Evolutionary conservation across 2,888 invertebrate species (phyloP).

Genomic region (Aproaerema taeniolella): DNA sequence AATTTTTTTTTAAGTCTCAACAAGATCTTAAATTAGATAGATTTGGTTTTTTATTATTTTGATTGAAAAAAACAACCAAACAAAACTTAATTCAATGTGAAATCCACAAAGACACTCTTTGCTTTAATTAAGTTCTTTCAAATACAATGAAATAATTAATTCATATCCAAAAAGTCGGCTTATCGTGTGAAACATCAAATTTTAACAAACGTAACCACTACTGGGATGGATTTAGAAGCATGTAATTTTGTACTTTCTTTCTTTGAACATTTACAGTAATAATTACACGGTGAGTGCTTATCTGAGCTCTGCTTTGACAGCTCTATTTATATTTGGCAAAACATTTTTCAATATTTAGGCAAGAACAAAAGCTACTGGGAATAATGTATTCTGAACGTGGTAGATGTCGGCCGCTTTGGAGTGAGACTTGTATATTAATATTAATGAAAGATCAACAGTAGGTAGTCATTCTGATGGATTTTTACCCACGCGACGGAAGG

Average conservation of each 20-base stretch:
- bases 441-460: too few relatives aligned
- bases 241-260: constrained; percentile 67
- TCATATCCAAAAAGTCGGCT: constrained; percentile 39
- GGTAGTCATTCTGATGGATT: too few relatives aligned
- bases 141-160: constrained; percentile 56
- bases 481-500: too few relatives aligned
- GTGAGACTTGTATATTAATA: neutral
- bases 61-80: too few relatives aligned
- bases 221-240: constrained; percentile 39
- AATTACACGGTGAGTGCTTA: constrained; percentile 56
- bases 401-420: neutral
- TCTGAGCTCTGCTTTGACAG: constrained; percentile 61
- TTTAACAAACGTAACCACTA: constrained; percentile 41
- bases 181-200: constrained; percentile 62
- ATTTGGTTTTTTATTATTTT: too few relatives aligned
- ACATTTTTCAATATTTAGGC: constrained; percentile 21
- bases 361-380: constrained; percentile 11
- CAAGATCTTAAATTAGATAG: too few relatives aligned
- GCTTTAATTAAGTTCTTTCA: constrained; percentile 19
- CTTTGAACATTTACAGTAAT: constrained; percentile 50
- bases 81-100: too few relatives aligned
- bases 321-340: constrained; percentile 56
- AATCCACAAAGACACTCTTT: too few relatives aligned
- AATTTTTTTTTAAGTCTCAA: too few relatives aligned
- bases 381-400: constrained; percentile 1